Conservation (phyloP, 2,113 vertebrate genomes). For the Laterallus jamaicensis region DNA sequence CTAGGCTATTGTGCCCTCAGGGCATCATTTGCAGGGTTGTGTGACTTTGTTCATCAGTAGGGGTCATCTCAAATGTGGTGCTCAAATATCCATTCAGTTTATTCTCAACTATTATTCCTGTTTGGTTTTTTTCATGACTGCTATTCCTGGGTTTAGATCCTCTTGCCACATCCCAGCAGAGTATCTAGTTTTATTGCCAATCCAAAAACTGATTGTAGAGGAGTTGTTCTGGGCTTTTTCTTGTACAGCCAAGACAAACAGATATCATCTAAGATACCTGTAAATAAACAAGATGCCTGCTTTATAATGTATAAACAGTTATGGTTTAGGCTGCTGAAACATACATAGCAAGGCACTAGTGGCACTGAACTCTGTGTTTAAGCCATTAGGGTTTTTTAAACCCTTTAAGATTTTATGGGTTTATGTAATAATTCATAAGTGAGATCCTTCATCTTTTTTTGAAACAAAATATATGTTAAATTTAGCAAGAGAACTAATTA, state of each 20-base stretch:
- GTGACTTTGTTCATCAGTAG: background rate
- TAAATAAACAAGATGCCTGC: background rate
- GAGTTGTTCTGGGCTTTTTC: background rate
- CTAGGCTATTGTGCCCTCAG: background rate
- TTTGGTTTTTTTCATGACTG: background rate
- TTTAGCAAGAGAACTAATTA: background rate
- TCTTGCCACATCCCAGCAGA: background rate
- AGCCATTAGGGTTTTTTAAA: background rate
- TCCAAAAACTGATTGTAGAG: background rate
- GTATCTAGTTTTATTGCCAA: background rate
- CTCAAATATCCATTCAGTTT: background rate
- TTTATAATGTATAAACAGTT: background rate
- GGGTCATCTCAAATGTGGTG: background rate
- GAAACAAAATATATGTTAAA: background rate
- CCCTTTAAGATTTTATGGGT: background rate
- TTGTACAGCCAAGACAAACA: background rate
- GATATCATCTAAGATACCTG: background rate
- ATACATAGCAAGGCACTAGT: background rate
- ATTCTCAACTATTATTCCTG: background rate
- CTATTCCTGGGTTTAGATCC: background rate
- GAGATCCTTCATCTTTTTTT: background rate
- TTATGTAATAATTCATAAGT: background rate
- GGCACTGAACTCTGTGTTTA: background rate
- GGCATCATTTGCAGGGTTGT: background rate
- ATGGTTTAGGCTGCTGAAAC: background rate